Percentiles rank a stretch among this genome's conserved stretches.
These are phyloP conservation scores for Hirundichthys speculiger DNA, from an alignment of 2,113 vertebrate genomes.

Conservation along the genomic window DNA sequence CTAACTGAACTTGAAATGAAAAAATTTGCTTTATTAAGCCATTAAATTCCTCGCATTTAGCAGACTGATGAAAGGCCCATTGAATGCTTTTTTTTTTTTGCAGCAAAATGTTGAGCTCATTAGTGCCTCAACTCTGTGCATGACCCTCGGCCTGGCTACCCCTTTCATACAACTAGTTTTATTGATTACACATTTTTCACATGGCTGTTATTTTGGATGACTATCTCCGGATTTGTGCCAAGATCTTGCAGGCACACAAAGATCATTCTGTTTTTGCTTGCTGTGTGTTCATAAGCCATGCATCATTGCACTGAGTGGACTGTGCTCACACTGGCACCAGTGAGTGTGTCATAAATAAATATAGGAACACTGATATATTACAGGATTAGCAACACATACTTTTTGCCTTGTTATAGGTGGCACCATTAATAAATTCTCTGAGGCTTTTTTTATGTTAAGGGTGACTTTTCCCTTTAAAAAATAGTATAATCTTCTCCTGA, in stretches of 20 bases:
- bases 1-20: background rate
- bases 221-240: conserved; percentile 29
- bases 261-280: conserved; percentile 50
- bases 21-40: conserved; percentile 1
- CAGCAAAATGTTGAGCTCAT: conserved; percentile 59
- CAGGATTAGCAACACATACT: background rate
- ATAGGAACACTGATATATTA: background rate
- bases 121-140: conserved; percentile 45
- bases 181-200: conserved; percentile 53
- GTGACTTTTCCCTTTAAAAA: conserved; percentile 3
- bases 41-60: conserved; percentile 27
- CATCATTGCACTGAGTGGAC: conserved; percentile 24
- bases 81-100: conserved; percentile 40
- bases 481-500: background rate
- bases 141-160: conserved; percentile 12
- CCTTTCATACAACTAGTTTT: conserved; percentile 40
- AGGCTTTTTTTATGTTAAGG: background rate
- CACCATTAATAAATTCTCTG: background rate
- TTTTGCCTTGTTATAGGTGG: background rate
- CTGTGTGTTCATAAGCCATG: conserved; percentile 43
- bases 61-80: conserved; percentile 51
- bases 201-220: conserved; percentile 40
- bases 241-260: conserved; percentile 40
- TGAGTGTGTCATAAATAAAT: background rate
- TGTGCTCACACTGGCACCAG: conserved; percentile 1